Base-by-base conservation (phyloP, 2,797 vertebrate genomes). In the Aldrovandia affinis region DNA sequence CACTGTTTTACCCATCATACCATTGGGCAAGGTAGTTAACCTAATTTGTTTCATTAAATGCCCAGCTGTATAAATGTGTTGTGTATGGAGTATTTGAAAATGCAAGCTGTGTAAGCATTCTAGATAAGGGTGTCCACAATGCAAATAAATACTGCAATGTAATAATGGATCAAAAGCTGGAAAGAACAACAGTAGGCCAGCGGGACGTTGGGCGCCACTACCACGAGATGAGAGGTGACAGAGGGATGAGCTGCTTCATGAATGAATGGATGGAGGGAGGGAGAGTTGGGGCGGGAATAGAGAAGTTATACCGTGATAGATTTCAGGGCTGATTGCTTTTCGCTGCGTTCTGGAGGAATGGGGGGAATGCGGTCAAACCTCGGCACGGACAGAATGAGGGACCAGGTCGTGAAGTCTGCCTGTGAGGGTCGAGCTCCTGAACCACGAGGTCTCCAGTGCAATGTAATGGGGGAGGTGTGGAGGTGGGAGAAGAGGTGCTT, bases 1-100 rank as follows among this genome's bases (percentile, higher is more conserved):
- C 95, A 94, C 94, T 95, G 28, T 82, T 52, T 20, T 44, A 47
- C 59, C 77, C 68, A 28, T 44, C 61, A 28, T 42, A 73, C 50
- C 73, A 55, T 75, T 36, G 68, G 52, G 36, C n/a, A 73, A 63
- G 22, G 59, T 8, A 81, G 22, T n/a, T n/a, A n/a, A n/a, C n/a
- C n/a, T n/a, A n/a, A n/a, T 3, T 1, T 42, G 15, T 25, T 55
- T 30, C 52, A 54, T 1, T 18, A 79, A 59, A 47, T 42, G 25
- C 7, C 3, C 22, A 44, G 75, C 54, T 44, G 75, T 44, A 83
- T 83, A 8, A 25, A 25, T 75, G 2, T 22, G 10, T 75, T 22
- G 39, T 6, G 18, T 30, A 9, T 25, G 20, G 6, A 44, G 5
- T 5, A 14, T 3, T 28, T 30, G 2, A 30, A 15, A 33, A 68